phyloP scores from a whole-genome alignment of 2,797 vertebrate genomes.

The Linurgus olivaceus region DNA sequence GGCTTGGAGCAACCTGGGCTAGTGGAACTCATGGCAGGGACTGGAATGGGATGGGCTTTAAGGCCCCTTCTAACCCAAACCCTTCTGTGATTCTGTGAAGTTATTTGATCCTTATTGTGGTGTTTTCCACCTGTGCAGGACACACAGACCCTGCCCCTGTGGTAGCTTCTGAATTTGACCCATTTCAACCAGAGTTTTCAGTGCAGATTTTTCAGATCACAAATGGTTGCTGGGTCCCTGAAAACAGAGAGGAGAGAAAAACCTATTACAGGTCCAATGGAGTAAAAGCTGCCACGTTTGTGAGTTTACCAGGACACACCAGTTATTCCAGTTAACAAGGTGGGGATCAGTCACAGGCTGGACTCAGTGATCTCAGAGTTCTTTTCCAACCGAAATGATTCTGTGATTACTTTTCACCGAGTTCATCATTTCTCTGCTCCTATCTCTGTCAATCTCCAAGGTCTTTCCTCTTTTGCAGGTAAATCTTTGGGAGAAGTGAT shows the following conservation, averaged over 20 bases:
- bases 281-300: background rate
- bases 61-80: background rate
- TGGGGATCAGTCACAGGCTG: background rate
- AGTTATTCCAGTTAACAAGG: background rate
- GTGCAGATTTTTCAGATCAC: background rate
- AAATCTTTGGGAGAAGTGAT: background rate
- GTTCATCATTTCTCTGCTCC: background rate
- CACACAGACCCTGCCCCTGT: background rate
- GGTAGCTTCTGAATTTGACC: background rate
- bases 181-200: background rate
- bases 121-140: background rate
- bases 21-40: background rate
- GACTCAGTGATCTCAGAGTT: background rate
- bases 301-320: background rate
- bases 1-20: background rate
- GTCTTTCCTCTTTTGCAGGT: background rate
- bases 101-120: background rate
- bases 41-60: background rate
- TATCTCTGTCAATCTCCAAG: background rate
- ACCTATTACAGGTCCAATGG: rapidly evolving
- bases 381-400: background rate
- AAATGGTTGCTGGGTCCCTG: background rate
- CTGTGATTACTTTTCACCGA: background rate
- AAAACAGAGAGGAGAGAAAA: background rate
- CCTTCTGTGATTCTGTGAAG: background rate